Base-by-base conservation (phyloP, 2,113 vertebrate genomes). In the Meleagris gallopavo region DNA sequence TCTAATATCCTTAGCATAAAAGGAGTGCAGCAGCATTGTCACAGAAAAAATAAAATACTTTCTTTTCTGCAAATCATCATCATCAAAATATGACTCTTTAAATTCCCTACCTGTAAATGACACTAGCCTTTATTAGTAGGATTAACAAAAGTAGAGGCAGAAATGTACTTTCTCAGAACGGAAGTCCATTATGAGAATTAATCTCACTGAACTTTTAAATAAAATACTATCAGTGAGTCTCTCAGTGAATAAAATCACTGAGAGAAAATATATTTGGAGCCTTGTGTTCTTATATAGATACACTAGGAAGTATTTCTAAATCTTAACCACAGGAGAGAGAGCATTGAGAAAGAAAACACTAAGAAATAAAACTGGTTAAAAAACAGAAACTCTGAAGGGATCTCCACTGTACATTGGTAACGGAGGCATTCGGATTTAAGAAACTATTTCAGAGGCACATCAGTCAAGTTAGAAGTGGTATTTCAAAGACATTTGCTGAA, bases 401-500 rank as follows among this genome's bases (percentile, higher is more conserved):
- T 11, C 8, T 67, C 57, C 12, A 1, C 48, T 60, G 32, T 79
- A 43, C 8, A 4, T 11, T 66, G 67, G 27, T 20, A 89, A 46
- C 24, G 8, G 40, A 86, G 21, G 21, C 73, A 38, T 40, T 81
- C 70, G 82, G 27, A 58, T 64, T 78, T 45, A 76, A 71, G 40
- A 90, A 86, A 86, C 30, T 89, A 29, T 24, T 85, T 89, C 66
- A 66, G 32, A 93, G 92, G 41, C 21, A 76, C 36, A 52, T 86
- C 48, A 8, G 2, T 78, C 81, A 89, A 73, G 41, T 89, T 43
- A 75, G 50, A 76, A 50, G 20, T 62, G 58, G 41, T 91, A 91
- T 80, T 85, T 85, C 83, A 94, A 86, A 87, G 55, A 40, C 60
- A 74, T 93, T 78, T 77, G 61, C 22, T 80, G 75, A 80, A 80